Percentiles rank a stretch among this genome's conserved stretches.
phyloP scores from a whole-genome alignment of 1,140 invertebrate species.

The Eueides isabella region DNA sequence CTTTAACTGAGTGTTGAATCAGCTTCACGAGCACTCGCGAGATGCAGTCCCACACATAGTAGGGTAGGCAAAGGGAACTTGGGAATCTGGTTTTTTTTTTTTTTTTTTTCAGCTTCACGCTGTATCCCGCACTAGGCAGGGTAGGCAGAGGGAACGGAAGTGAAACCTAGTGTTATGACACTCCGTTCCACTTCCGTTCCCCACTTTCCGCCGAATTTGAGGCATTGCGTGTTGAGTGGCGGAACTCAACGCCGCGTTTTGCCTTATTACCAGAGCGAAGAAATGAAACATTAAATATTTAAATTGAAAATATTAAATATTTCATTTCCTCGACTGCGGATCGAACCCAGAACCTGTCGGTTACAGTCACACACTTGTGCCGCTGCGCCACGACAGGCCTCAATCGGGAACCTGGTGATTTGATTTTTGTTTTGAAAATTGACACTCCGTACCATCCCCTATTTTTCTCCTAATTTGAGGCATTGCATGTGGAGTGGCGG shows the following conservation, averaged over 20 bases:
- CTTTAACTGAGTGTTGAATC: too few species aligned
- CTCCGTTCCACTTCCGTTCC: not conserved
- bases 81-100: not conserved
- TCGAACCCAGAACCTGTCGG: not conserved
- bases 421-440: too few species aligned
- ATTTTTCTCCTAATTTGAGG: too few species aligned
- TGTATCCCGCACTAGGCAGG: not conserved
- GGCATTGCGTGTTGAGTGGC: not conserved
- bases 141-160: not conserved
- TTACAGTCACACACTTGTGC: not conserved
- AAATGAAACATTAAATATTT: not conserved
- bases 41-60: too few species aligned
- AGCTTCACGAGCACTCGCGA: too few species aligned
- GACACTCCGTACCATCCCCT: too few species aligned
- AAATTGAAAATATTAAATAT: not conserved
- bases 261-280: not conserved
- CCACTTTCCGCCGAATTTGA: not conserved
- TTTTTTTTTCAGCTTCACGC: not conserved
- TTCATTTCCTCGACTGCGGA: not conserved
- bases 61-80: too few species aligned
- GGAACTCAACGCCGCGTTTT: too few species aligned
- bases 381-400: too few species aligned
- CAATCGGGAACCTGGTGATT: too few species aligned
- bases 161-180: not conserved
- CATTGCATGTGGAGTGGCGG: too few species aligned